Base-by-base conservation (phyloP, 2,888 invertebrate genomes). In the Catocala sponsa region DNA sequence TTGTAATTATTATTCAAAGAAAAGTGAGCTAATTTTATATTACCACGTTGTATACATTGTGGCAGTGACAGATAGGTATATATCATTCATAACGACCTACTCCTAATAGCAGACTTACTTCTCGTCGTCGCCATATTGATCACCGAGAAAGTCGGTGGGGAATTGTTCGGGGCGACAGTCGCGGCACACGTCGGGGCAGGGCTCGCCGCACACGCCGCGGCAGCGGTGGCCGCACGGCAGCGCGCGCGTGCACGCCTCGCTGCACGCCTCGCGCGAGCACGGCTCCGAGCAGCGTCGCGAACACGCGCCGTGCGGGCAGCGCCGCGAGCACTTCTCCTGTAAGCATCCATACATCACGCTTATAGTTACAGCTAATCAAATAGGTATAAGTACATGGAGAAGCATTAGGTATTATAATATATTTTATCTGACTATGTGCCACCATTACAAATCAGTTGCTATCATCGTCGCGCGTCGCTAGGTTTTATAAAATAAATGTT, bases 121-220 rank as follows among this genome's bases (percentile, higher is more conserved):
- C 51, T 95, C 95, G 70, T 95, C 92, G 2, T 92, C 91, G 7
- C 95, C 95, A 65, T 82, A 86, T 5, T 78, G 74, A 60, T 91
- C 86, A 12, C 88, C 91, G 46, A 89, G 78, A 79, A 92, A 89
- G 77, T 87, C 91, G 0, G 74, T 83, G 43, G 93, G 92, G 79
- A 95, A 91, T 65, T 87, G 76, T 7, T 94, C 94, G n/a, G 91
- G 89, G 64, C 95, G 76, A 87, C 97, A 97, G 12, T 81, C 52
- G 33, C 92, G 85, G 88, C 97, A 97, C 55, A 95, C 76, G 41
- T 84, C 85, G n/a, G 96, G 96, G 84, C 97, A 97, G 9, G 92
- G 92, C 84, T 97, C 97, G n/a, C 96, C 96, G 88, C 97, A 97
- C 55, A 96, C 94, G 11, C 97, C 97, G 80, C 96, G 93, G 87